These are phyloP conservation scores for Haemorhous mexicanus DNA, from an alignment of 2,113 vertebrate species.

Conservation along the genomic window DNA sequence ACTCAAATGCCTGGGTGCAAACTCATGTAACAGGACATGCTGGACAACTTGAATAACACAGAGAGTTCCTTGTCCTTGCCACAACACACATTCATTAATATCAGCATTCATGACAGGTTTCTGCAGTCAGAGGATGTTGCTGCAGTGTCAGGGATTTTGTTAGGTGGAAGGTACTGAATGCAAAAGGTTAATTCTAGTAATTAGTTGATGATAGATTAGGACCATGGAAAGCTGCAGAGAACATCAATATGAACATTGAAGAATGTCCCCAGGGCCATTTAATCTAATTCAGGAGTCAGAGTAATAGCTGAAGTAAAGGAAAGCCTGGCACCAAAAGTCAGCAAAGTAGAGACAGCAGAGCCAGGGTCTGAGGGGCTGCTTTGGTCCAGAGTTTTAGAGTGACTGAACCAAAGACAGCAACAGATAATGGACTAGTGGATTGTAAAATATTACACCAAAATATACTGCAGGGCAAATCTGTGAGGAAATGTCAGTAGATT, in stretches of 20 bases:
- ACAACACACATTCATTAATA: not conserved
- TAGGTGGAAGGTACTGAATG: slow-evolving; percentile 10
- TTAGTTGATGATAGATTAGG: slow-evolving; percentile 60
- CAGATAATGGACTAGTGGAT: not conserved
- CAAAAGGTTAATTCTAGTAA: slow-evolving; percentile 64
- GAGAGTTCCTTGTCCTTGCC: not conserved
- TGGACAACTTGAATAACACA: not conserved
- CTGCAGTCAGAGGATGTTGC: not conserved
- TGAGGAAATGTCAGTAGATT: slow-evolving; percentile 12
- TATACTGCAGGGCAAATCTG: not conserved
- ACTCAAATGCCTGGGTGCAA: not conserved
- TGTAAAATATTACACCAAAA: slow-evolving; percentile 28
- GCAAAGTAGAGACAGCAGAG: not conserved
- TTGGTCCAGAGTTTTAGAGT: not conserved
- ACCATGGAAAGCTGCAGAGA: slow-evolving; percentile 9
- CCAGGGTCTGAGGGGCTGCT: not conserved
- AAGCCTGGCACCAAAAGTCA: slow-evolving; percentile 39
- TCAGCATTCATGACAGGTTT: not conserved
- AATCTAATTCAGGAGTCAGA: slow-evolving; percentile 40
- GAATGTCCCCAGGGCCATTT: slow-evolving; percentile 8
- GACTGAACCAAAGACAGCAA: not conserved
- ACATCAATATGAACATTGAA: slow-evolving; percentile 37
- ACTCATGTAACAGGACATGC: not conserved
- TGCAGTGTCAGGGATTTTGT: slow-evolving; percentile 38
- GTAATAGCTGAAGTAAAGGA: slow-evolving; percentile 31